These are phyloP conservation scores for Atta texana DNA, from an alignment of 1,140 invertebrate species.

Conservation along the genomic window DNA sequence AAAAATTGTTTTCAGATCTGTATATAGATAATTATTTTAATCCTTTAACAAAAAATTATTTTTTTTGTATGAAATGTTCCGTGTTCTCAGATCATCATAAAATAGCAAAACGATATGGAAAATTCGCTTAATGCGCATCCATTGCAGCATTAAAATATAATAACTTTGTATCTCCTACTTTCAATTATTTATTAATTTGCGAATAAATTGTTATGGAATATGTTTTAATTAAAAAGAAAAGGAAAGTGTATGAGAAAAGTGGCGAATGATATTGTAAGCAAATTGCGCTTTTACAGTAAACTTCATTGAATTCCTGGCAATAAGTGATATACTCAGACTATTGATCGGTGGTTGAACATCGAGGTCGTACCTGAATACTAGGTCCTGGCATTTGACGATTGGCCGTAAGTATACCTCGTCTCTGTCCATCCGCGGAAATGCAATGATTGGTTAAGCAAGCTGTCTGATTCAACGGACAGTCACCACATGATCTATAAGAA, in stretches of 20 bases:
- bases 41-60: too few species aligned
- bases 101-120: not conserved
- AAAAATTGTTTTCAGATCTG: too few species aligned
- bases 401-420: constrained; percentile 91
- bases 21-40: too few species aligned
- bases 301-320: not conserved
- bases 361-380: constrained; percentile 89
- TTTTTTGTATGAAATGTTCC: not conserved
- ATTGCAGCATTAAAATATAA: not conserved
- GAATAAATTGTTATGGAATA: not conserved
- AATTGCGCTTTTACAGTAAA: not conserved
- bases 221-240: not conserved
- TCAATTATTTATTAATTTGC: not conserved
- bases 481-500: constrained; percentile 87
- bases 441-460: constrained; percentile 89
- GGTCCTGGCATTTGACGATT: constrained; percentile 95
- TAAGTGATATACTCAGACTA: constrained; percentile 30
- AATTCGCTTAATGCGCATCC: not conserved
- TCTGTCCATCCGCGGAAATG: constrained; percentile 90
- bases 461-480: constrained; percentile 89
- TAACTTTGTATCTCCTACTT: not conserved
- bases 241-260: not conserved
- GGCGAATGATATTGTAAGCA: not conserved
- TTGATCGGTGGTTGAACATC: constrained; percentile 38
- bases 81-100: not conserved